A percentile compares a stretch with the other conserved stretches of the same genome.
Evolutionary conservation across 2,888 invertebrate genomes (phyloP).

Genomic region (Hypercompe scribonia): DNA sequence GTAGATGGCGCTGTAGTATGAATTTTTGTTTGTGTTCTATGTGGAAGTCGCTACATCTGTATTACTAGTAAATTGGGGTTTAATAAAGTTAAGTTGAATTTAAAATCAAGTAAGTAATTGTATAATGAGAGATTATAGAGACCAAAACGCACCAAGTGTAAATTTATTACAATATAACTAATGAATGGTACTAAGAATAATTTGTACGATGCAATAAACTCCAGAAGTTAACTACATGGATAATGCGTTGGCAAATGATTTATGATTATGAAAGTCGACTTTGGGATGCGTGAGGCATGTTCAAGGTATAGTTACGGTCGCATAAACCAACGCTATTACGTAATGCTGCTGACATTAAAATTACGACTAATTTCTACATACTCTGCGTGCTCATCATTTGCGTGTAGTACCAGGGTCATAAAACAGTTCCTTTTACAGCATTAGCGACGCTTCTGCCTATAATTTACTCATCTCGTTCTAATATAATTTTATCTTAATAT

Average conservation of each 20-base stretch:
- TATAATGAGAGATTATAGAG: neutral
- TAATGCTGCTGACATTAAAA: conserved; percentile 13
- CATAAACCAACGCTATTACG: conserved; percentile 8
- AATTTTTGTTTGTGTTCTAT: no score
- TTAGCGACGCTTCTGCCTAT: neutral
- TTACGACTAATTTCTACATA: conserved; percentile 12
- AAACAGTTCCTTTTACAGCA: conserved; percentile 9
- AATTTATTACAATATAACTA: neutral
- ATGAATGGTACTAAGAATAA: neutral
- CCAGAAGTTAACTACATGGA: neutral
- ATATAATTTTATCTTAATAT: neutral
- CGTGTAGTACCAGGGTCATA: conserved; percentile 8
- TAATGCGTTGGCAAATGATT: neutral
- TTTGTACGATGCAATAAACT: neutral
- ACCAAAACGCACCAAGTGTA: no score
- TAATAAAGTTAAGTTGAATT: neutral
- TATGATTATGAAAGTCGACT: neutral
- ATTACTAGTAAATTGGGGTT: neutral
- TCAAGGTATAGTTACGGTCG: neutral
- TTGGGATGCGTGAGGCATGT: neutral
- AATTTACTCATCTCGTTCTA: neutral
- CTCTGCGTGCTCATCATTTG: conserved; percentile 1
- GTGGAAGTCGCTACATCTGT: no score
- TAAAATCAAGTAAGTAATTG: neutral
- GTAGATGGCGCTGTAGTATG: no score